Evolutionary conservation across 2,888 invertebrate genomes (phyloP), one percentile per base, ranked within the genome.

Genomic region (Taphrorychus bicolor): DNA sequence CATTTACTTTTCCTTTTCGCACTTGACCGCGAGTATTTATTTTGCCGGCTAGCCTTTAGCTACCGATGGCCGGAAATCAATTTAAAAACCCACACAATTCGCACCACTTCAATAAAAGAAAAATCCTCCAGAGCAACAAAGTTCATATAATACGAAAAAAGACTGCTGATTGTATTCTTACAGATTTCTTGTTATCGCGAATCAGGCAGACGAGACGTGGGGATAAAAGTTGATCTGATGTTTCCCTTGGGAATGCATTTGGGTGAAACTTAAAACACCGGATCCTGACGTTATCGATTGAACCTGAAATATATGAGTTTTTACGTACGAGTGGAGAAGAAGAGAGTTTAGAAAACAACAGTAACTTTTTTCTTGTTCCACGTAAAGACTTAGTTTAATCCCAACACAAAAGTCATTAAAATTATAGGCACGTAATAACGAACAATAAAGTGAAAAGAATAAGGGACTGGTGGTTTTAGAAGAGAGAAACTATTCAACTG

Each of bases 161-260:
- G 49, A 32, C 51, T 40, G 16, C 40, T 59, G 51, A 59, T 49
- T 59, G 59, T 4, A 45, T 16, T 51, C 5, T 32, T 49, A 23
- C 48, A 58, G 48, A 14, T 58, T 17, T 48, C 48, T 32, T 32
- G 2, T 32, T 7, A n/a, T n/a, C n/a, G n/a, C n/a, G n/a, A n/a
- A n/a, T n/a, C n/a, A n/a, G n/a, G n/a, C n/a, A n/a, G n/a, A n/a
- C n/a, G n/a, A n/a, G n/a, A n/a, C n/a, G n/a, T n/a, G n/a, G n/a
- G n/a, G n/a, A n/a, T n/a, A n/a, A n/a, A n/a, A n/a, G n/a, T n/a
- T n/a, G n/a, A n/a, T n/a, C n/a, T 7, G 3, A 32, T 3, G 3
- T 32, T 32, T 32, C 11, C 11, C 9, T 32, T 32, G 32, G 32
- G 32, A 32, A 32, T n/a, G n/a, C n/a, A n/a, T n/a, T n/a, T n/a